Evolutionary conservation across 2,113 vertebrate genomes (phyloP).

Genomic region (Peromyscus californicus): DNA sequence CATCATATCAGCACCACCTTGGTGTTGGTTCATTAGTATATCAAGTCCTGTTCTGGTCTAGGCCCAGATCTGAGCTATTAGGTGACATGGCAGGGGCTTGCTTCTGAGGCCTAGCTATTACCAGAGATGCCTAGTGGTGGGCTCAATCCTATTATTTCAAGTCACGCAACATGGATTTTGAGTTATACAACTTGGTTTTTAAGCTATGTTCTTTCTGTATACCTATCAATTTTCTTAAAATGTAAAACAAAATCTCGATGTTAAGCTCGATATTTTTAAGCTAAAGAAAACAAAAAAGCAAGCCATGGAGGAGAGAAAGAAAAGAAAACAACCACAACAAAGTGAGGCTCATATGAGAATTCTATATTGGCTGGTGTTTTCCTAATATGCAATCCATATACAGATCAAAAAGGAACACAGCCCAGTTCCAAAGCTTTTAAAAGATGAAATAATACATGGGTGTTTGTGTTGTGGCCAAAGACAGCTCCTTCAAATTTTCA

Average conservation of each 20-base stretch:
- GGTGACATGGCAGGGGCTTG: background rate
- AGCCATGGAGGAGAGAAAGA: fast-evolving
- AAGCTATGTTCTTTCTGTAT: background rate
- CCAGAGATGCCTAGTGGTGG: background rate
- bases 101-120: background rate
- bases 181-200: background rate
- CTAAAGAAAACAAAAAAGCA: background rate
- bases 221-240: background rate
- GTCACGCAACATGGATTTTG: background rate
- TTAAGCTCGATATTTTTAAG: background rate
- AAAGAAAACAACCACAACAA: background rate
- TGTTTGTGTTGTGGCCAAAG: background rate
- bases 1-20: too few relatives aligned
- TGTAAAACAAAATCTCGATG: background rate
- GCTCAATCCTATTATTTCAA: background rate
- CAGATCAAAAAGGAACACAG: background rate
- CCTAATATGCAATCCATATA: background rate
- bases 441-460: background rate
- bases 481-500: background rate
- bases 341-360: background rate
- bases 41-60: background rate
- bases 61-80: background rate
- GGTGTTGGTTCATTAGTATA: background rate
- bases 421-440: background rate
- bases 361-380: background rate